Percentiles rank a stretch among this genome's conserved stretches.
Conservation (phyloP, 2,888 invertebrate species). For the Balanococcus diminutus region DNA sequence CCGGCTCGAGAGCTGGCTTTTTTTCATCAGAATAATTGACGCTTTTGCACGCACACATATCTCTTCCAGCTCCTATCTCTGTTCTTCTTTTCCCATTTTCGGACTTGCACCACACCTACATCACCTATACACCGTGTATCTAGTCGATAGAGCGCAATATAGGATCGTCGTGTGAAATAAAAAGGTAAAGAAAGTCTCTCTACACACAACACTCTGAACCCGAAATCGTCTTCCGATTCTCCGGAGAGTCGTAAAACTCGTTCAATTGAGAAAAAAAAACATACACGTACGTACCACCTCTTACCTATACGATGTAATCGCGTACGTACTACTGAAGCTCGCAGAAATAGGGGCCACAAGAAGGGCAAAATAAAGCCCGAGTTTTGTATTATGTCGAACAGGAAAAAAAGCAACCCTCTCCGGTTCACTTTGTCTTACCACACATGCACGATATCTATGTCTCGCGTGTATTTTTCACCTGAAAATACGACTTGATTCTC, state of each 20-base stretch:
- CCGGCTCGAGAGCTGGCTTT: not conserved
- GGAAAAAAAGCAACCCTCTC: not conserved
- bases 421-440: not conserved
- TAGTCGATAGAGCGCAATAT: not conserved
- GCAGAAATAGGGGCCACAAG: not conserved
- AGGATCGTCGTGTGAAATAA: conserved; percentile 1
- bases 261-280: conserved; percentile 18
- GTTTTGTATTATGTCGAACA: not conserved
- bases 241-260: conserved; percentile 48
- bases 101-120: not conserved
- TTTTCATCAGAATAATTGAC: conserved; percentile 45
- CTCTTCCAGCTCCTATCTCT: not conserved
- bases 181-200: conserved; percentile 18
- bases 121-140: too few species aligned
- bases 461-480: conserved; percentile 27
- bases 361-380: conserved; percentile 15
- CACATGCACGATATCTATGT: not conserved
- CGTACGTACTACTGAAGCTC: not conserved
- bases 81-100: not conserved
- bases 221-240: conserved; percentile 45
- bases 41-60: conserved; percentile 32
- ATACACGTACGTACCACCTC: not conserved
- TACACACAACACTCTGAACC: not conserved
- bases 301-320: not conserved
- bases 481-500: not conserved